A percentile compares a stretch with the other conserved stretches of the same genome.
Evolutionary conservation across 2,797 vertebrate genomes (phyloP).

Genomic region (Acanthornis magna): DNA sequence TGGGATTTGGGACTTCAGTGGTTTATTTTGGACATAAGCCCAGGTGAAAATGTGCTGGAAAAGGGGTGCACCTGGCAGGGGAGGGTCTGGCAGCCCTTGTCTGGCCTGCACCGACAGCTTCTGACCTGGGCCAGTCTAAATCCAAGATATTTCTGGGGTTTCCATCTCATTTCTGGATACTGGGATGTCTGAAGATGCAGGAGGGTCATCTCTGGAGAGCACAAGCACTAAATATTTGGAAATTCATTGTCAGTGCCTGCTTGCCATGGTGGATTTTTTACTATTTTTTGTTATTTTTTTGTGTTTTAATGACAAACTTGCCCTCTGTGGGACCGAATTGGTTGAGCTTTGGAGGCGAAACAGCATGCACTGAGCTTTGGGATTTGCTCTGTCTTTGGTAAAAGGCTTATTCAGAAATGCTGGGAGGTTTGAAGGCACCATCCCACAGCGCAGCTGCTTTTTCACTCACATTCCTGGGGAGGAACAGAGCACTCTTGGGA

Average conservation of each 20-base stretch:
- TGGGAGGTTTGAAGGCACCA: neutral
- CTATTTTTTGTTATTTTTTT: neutral
- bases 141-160: neutral
- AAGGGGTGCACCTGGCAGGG: constrained; percentile 32
- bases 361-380: accelerated
- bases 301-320: neutral
- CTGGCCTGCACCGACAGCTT: neutral
- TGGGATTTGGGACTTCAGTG: neutral
- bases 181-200: neutral
- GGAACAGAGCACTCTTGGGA: neutral
- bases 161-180: neutral
- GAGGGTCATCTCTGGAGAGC: neutral
- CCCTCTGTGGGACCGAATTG: neutral
- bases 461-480: neutral
- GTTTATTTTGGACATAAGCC: constrained; percentile 37
- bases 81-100: neutral
- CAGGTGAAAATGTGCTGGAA: constrained; percentile 33
- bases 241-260: neutral
- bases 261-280: neutral
- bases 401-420: neutral
- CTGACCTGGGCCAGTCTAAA: neutral
- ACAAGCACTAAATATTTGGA: neutral
- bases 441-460: neutral
- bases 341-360: neutral
- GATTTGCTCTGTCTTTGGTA: neutral